Conservation (phyloP, 2,113 vertebrate species). For the Dasypus novemcinctus region DNA sequence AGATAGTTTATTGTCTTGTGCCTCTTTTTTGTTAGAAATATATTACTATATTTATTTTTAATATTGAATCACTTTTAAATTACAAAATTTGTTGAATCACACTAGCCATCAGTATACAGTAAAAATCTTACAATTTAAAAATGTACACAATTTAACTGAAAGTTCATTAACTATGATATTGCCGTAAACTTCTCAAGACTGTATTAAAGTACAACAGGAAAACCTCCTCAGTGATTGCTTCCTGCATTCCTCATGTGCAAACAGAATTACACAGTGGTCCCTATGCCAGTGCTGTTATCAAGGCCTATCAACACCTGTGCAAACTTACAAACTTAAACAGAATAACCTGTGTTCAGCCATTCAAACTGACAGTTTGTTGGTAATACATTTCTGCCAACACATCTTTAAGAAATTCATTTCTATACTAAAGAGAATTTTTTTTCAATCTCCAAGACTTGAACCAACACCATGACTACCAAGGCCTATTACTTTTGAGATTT, state of each 20-base stretch:
- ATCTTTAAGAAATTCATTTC: constrained; percentile 58
- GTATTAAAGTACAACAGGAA: constrained; percentile 89
- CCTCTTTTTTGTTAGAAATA: not conserved
- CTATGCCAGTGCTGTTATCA: constrained; percentile 83
- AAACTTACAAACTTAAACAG: constrained; percentile 85
- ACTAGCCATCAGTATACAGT: constrained; percentile 98
- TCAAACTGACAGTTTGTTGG: constrained; percentile 88
- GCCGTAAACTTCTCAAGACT: constrained; percentile 85
- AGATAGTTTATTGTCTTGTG: not conserved
- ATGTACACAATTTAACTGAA: constrained; percentile 95
- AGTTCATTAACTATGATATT: constrained; percentile 89
- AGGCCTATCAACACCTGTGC: constrained; percentile 89
- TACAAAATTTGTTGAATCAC: constrained; percentile 99
- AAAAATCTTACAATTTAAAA: constrained; percentile 98
- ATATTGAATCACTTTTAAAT: constrained; percentile 63
- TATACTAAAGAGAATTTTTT: not conserved
- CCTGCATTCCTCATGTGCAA: not conserved
- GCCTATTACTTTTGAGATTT: constrained; percentile 72
- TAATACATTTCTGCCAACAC: constrained; percentile 83
- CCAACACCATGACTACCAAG: constrained; percentile 42
- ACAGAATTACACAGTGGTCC: constrained; percentile 67
- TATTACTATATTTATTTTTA: not conserved
- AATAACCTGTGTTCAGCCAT: constrained; percentile 87
- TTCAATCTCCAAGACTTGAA: constrained; percentile 43
- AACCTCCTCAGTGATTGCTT: constrained; percentile 85